Evolutionary conservation across 30 jellyfish, hydroid and myxozoan genomes (phyloP), one percentile per base, ranked within the genome.

Genomic region (Aurelia coerulea): DNA sequence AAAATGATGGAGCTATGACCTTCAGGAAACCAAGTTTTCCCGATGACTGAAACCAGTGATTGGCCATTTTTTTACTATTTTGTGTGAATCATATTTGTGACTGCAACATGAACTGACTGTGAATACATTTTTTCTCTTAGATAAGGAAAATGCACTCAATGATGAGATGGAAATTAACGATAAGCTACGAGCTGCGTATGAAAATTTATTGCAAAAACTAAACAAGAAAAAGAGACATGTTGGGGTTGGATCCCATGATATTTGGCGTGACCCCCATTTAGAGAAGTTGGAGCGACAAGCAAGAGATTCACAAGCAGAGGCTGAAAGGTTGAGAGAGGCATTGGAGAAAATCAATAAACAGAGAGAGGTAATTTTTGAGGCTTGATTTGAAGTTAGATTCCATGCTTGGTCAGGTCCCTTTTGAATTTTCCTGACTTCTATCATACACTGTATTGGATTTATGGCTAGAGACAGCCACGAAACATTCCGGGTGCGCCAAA

Each of bases 161-260:
- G 90, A 65, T 5, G 86, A 83, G 69, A 70, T 71, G 74, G 86
- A 73, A 42, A 83, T 59, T 6, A 83, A 73, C 72, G 86, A 83
- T 2, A 58, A 70, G 35, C 75, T 83, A 12, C 62, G 74, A 11
- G 81, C 19, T 11, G 82, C 80, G 1, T 84, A 56, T 33, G 93
- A 71, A 41, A 84, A 62, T 31, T 72, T 84, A 17, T n/a, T 49
- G 74, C 56, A 84, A 70, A 84, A 73, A 62, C 39, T 84, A 52
- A 84, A 72, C 64, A 84, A 84, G 78, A 84, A 84, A 62, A 84
- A 84, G 64, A 62, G 93, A 35, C 86, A 84, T 59, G 87, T 84
- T 62, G 93, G 93, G 18, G 74, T 72, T 70, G 93, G 93, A 1
- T 72, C 86, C 16, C 86, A 66, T 33, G 79, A 84, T 42, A 86